Evolutionary conservation across 2,797 vertebrate species (phyloP).

Genomic region (Lagocephalus sceleratus): DNA sequence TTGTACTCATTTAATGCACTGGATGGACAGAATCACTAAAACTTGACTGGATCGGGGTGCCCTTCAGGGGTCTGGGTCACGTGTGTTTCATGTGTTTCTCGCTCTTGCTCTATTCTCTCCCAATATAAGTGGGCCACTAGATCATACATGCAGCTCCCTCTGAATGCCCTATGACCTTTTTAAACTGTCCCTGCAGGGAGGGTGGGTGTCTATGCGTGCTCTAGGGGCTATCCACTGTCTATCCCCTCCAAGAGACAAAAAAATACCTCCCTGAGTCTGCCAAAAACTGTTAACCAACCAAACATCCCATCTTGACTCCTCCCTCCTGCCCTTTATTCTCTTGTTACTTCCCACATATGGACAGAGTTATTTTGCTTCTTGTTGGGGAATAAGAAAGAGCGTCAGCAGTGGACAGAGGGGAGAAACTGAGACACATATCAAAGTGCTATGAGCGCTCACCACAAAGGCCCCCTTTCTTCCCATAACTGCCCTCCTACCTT

Average conservation of each 20-base stretch:
- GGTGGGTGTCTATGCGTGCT: constrained; percentile 23
- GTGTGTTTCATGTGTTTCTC: background rate
- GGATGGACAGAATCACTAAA: too few relatives aligned
- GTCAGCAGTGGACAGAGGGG: constrained; percentile 40
- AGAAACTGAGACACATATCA: constrained; percentile 46
- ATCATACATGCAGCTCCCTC: constrained; percentile 35
- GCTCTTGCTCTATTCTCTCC: too few relatives aligned
- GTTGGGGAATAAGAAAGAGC: constrained; percentile 66
- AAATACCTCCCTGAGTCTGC: constrained; percentile 43
- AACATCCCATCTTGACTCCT: constrained; percentile 38
- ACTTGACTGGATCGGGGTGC: too few relatives aligned
- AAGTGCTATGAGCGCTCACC: constrained; percentile 50
- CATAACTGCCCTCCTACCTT: background rate
- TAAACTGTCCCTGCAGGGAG: constrained; percentile 9
- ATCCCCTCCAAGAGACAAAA: constrained; percentile 38
- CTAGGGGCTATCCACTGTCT: constrained; percentile 43
- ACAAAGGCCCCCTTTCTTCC: constrained; percentile 26
- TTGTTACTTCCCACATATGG: constrained; percentile 62
- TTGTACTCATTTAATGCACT: too few relatives aligned
- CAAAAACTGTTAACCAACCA: constrained; percentile 67
- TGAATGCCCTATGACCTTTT: constrained; percentile 48
- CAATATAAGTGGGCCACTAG: constrained; percentile 18
- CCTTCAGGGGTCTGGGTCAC: too few relatives aligned
- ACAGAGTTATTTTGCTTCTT: constrained; percentile 63
- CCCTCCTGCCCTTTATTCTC: constrained; percentile 11